Evolutionary conservation across 2,113 vertebrate genomes (phyloP).

Genomic region (Zosterops borbonicus): DNA sequence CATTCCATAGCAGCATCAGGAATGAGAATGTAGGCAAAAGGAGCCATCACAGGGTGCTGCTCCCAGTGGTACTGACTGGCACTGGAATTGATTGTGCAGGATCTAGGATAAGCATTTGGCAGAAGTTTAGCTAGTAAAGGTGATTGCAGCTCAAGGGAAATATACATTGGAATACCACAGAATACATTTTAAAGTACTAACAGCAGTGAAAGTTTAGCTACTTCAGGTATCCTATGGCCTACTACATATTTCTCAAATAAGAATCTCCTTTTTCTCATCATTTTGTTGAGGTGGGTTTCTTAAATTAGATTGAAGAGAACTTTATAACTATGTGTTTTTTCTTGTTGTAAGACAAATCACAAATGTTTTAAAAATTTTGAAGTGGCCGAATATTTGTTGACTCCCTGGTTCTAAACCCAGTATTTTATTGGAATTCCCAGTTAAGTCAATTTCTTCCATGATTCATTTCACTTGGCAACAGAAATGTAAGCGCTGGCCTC

Average conservation of each 20-base stretch:
- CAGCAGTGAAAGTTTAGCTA: not conserved
- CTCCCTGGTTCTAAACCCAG: not conserved
- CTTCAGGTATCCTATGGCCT: not conserved
- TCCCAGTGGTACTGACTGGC: not conserved
- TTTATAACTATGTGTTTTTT: not conserved
- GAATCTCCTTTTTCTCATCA: not conserved
- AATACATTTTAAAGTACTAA: not conserved
- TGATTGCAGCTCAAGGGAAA: not conserved
- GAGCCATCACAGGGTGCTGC: not conserved
- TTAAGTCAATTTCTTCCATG: slow-evolving; percentile 17
- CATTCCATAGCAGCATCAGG: not conserved
- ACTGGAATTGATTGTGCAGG: not conserved
- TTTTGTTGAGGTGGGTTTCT: not conserved
- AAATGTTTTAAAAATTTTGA: not conserved
- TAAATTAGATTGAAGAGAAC: not conserved
- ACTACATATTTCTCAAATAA: not conserved
- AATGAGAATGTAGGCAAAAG: not conserved
- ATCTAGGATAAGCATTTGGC: not conserved
- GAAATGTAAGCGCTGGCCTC: slow-evolving; percentile 5
- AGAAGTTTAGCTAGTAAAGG: not conserved
- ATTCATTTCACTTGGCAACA: slow-evolving; percentile 26
- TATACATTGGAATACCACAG: not conserved
- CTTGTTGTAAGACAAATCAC: not conserved
- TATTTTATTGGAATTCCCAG: not conserved
- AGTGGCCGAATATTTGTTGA: not conserved